Base-by-base conservation (phyloP, 2,888 invertebrate genomes). In the Schizotus pectinicornis region DNA sequence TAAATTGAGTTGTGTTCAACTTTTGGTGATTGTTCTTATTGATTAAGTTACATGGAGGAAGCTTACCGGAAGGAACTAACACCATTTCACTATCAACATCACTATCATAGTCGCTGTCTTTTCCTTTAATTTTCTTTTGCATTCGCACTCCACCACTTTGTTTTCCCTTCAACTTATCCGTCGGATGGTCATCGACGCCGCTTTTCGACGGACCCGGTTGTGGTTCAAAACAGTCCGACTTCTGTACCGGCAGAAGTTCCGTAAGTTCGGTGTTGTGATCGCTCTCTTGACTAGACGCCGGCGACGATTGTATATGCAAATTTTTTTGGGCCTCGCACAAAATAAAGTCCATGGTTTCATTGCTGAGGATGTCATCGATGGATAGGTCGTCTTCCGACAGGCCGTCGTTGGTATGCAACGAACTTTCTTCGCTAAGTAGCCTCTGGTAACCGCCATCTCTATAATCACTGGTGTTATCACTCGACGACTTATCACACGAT, bases 31-130 rank as follows among this genome's bases (percentile, higher is more conserved):
- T 35, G 11, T 35, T 35, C n/a, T 35, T 35, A 35, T 9, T 35
- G 11, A 35, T 35, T 9, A 6, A 11, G 35, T 33, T 33, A 33
- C 7, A 11, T 11, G 11, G 11, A 6, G 11, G 6, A 8, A 30
- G 67, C 71, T 72, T 72, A 79, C 79, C 79, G 65, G 78, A 69
- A 68, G 80, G 79, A 65, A 79, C 79, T 67, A 79, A 65, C 46
- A 79, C 78, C 77, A 77, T 75, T 36, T 72, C 73, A 60, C 76
- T 73, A 47, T 76, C 71, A 33, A 65, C 64, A 55, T 70, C 70
- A 45, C 61, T 66, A 57, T 62, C 62, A 55, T 52, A 54, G 22
- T 63, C 61, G 31, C 8, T 53, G 49, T 22, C 53, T 59, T 36
- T 47, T 14, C 38, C 46, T 22, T 35, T 46, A 22, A 5, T 22